Evolutionary conservation across 2,113 vertebrate species (phyloP).

Genomic region (Siniperca knerii): DNA sequence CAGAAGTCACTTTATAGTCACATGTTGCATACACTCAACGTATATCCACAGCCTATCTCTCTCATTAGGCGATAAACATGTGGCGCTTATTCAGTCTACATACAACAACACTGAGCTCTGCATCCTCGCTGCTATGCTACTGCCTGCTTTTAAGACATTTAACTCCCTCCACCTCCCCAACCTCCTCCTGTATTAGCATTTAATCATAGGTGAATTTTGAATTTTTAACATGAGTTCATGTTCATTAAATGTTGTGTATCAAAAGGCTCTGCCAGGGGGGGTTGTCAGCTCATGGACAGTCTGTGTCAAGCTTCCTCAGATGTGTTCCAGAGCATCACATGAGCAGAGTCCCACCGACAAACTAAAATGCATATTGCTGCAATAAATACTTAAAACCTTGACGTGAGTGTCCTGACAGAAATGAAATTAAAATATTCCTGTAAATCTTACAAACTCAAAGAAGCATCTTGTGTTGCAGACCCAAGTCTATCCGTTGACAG

Average conservation of each 20-base stretch:
- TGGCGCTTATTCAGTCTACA: background rate
- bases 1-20: background rate
- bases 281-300: background rate
- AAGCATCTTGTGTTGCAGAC: slow-evolving; percentile 43
- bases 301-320: background rate
- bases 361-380: background rate
- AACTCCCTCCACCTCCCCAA: background rate
- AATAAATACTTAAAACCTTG: background rate
- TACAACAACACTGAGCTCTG: background rate
- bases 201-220: background rate
- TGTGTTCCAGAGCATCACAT: background rate
- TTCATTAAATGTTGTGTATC: background rate
- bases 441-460: slow-evolving; percentile 45
- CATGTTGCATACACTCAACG: background rate
- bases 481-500: slow-evolving; percentile 53
- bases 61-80: background rate
- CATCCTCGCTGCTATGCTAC: background rate
- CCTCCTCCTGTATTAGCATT: background rate
- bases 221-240: background rate
- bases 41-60: background rate
- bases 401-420: slow-evolving; percentile 1
- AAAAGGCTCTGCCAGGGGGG: background rate
- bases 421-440: slow-evolving; percentile 35
- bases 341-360: background rate
- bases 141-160: background rate